Evolutionary conservation across 2,797 vertebrate genomes (phyloP).

Genomic region (Buphagus erythrorhynchus): DNA sequence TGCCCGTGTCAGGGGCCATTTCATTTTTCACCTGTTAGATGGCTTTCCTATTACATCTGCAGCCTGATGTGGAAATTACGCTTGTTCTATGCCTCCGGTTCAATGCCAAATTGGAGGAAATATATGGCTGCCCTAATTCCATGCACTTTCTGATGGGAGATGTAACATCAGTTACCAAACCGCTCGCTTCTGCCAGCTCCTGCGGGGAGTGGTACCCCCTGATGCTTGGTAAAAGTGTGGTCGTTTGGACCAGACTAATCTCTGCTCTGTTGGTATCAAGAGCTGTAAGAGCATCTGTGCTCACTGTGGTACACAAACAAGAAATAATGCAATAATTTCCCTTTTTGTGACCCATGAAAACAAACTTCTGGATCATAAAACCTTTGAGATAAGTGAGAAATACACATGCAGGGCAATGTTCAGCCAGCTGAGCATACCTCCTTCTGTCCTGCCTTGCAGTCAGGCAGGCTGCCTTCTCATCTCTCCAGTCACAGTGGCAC

Average conservation of each 20-base stretch:
- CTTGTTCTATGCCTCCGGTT: background rate
- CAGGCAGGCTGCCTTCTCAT: background rate
- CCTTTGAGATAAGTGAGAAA: background rate
- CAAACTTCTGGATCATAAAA: background rate
- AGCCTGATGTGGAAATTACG: background rate
- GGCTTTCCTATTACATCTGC: conserved; percentile 10
- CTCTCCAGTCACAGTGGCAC: background rate
- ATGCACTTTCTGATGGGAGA: background rate
- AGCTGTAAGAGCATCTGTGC: background rate
- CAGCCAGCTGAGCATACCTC: background rate
- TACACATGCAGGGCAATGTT: background rate
- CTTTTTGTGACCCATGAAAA: background rate
- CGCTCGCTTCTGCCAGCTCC: rapidly evolving
- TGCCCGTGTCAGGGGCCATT: background rate
- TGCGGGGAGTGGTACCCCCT: background rate
- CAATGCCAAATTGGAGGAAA: conserved; percentile 15
- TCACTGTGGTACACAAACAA: background rate
- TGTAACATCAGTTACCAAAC: background rate
- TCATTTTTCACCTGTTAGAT: conserved; percentile 42
- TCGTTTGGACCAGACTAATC: background rate
- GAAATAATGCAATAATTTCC: background rate
- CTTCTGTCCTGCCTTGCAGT: background rate
- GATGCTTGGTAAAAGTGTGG: background rate
- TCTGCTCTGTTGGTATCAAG: background rate
- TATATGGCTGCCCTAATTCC: background rate